phyloP scores from a whole-genome alignment of 2,113 vertebrate genomes.

The Anarrhichthys ocellatus region DNA sequence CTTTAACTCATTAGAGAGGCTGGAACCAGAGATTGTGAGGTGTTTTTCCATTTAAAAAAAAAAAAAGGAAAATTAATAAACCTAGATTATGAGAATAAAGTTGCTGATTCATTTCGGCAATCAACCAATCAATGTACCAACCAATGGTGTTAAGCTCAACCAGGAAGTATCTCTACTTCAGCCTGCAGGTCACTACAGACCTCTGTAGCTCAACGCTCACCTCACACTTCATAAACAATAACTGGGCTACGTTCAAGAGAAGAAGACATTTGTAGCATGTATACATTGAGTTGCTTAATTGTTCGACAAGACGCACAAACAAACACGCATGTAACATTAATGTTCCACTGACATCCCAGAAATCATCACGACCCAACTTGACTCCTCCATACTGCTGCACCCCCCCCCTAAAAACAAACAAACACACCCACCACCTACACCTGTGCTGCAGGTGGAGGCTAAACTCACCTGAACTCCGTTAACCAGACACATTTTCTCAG shows the following conservation, averaged over 20 bases:
- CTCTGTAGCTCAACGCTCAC: not conserved
- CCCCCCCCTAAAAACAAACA: no score
- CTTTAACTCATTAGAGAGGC: not conserved
- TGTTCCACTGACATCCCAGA: not conserved
- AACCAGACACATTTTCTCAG: not conserved
- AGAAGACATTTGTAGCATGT: no score
- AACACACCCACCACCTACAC: not conserved
- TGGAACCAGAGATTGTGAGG: not conserved
- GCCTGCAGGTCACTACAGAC: not conserved
- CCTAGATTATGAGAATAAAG: not conserved
- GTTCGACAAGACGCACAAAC: not conserved
- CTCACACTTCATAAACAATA: not conserved
- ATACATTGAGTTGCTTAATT: not conserved
- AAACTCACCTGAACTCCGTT: not conserved
- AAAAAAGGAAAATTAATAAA: not conserved
- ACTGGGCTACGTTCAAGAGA: not conserved
- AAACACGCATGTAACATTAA: not conserved
- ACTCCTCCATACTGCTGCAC: not conserved
- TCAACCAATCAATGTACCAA: not conserved
- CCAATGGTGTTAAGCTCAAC: not conserved
- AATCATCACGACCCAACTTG: conserved; percentile 20
- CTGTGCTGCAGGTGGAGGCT: not conserved
- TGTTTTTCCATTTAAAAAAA: not conserved
- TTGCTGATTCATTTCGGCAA: not conserved
- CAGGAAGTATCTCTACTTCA: not conserved